A percentile compares a stretch with the other conserved stretches of the same genome.
Conservation (phyloP, 2,888 invertebrate species). For the Thera obeliscata region DNA sequence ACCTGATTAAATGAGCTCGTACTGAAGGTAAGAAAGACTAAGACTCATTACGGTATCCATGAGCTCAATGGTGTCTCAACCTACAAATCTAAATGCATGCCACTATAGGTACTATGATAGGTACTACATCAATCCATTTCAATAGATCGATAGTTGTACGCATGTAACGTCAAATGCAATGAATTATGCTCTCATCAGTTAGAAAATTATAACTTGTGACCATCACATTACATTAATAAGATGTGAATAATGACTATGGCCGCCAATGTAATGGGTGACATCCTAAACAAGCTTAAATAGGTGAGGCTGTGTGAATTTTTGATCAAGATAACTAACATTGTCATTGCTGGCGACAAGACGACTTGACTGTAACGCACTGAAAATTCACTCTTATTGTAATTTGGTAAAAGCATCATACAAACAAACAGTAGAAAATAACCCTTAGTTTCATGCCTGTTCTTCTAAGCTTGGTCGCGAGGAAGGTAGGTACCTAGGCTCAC, state of each 20-base stretch:
- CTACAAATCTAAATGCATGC: slow-evolving; percentile 15
- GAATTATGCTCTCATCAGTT: slow-evolving; percentile 11
- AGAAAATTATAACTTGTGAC: slow-evolving; percentile 25
- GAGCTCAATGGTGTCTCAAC: slow-evolving; percentile 22
- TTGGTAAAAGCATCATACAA: no score
- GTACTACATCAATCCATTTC: no score
- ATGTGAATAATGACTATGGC: slow-evolving; percentile 20
- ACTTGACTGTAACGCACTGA: not conserved
- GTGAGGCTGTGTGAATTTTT: slow-evolving; percentile 27
- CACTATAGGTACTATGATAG: no score
- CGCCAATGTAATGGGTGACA: slow-evolving; percentile 25
- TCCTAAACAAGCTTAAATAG: slow-evolving; percentile 17
- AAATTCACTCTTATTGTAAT: no score
- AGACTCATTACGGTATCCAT: slow-evolving; percentile 21
- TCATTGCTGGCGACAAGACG: not conserved
- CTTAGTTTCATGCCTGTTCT: no score
- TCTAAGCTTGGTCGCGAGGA: no score
- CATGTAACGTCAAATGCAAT: not conserved
- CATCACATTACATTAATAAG: slow-evolving; percentile 19
- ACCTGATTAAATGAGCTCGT: slow-evolving; percentile 34
- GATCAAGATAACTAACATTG: slow-evolving; percentile 17
- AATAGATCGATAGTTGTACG: slow-evolving; percentile 4
- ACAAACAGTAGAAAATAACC: no score
- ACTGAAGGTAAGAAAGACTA: slow-evolving; percentile 23
- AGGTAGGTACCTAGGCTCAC: no score